Evolutionary conservation across 1,140 invertebrate species (phyloP).

Genomic region (Anagrus nilaparvatae): DNA sequence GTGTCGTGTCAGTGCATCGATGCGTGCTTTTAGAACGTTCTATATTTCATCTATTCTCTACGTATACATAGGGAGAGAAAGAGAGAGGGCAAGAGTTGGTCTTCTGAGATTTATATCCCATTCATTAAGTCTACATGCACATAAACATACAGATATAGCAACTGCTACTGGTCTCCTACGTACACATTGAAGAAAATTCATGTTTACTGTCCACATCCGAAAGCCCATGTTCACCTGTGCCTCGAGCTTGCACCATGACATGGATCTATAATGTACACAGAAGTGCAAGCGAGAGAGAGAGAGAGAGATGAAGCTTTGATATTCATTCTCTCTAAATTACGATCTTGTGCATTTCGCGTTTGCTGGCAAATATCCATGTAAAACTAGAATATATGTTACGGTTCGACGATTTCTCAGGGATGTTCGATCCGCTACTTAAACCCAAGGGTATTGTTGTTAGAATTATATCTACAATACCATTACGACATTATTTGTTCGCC

Average conservation of each 20-base stretch:
- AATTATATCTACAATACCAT: too few relatives aligned
- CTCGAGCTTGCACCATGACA: slow-evolving; percentile 10
- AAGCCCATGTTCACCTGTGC: slow-evolving; percentile 10
- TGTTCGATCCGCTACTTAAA: slow-evolving; percentile 12
- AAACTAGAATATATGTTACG: too few relatives aligned
- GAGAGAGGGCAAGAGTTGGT: slow-evolving; percentile 14
- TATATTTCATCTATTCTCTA: too few relatives aligned
- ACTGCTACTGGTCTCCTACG: too few relatives aligned
- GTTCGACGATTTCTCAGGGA: slow-evolving; percentile 22
- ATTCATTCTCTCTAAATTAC: slow-evolving; percentile 32
- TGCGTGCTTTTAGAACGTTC: too few relatives aligned
- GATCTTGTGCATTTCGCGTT: slow-evolving; percentile 19
- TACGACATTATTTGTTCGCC: too few relatives aligned
- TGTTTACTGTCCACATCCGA: slow-evolving; percentile 22
- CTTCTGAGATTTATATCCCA: slow-evolving; percentile 32
- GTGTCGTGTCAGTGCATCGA: too few relatives aligned
- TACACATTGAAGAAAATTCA: too few relatives aligned
- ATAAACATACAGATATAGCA: slow-evolving; percentile 19
- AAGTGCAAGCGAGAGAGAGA: slow-evolving; percentile 1
- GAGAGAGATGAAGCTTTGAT: too few relatives aligned
- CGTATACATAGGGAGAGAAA: too few relatives aligned
- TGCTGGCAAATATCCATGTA: too few relatives aligned
- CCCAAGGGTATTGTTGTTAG: too few relatives aligned
- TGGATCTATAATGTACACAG: slow-evolving; percentile 1
- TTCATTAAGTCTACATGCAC: slow-evolving; percentile 31